Percentiles rank a stretch among this genome's conserved stretches.
Evolutionary conservation across 2,797 vertebrate species (phyloP).

Genomic region (Oryzias dopingdopingensis): DNA sequence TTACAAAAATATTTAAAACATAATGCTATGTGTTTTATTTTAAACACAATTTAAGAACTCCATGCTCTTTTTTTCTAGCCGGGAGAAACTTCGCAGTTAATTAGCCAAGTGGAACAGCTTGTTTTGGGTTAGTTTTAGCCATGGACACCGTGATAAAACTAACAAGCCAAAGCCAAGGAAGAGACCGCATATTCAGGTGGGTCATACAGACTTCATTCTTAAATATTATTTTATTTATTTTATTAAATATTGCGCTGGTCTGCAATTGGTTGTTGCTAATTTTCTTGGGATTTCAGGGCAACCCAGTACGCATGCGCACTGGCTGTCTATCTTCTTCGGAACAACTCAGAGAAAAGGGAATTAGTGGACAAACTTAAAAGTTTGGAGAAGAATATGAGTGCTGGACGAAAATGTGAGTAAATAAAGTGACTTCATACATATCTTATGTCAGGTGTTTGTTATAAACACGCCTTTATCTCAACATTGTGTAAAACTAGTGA

Average conservation of each 20-base stretch:
- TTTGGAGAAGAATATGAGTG: conserved; percentile 89
- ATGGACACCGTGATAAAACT: conserved; percentile 86
- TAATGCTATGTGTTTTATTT: too few relatives aligned
- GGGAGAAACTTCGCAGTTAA: conserved; percentile 2
- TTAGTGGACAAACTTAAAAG: conserved; percentile 83
- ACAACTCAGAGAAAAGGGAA: conserved; percentile 74
- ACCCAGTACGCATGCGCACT: conserved; percentile 91
- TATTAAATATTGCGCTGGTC: not conserved
- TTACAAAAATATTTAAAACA: not conserved
- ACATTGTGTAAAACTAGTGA: too few relatives aligned
- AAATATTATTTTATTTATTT: conserved; percentile 4
- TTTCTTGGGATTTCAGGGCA: conserved; percentile 79
- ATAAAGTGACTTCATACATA: not conserved
- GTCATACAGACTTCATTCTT: not conserved
- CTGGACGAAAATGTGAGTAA: conserved; percentile 92
- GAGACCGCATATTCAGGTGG: conserved; percentile 89
- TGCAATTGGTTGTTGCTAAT: not conserved
- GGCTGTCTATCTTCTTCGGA: conserved; percentile 84
- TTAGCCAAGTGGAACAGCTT: conserved; percentile 34
- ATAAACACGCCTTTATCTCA: not conserved
- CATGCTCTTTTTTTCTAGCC: not conserved
- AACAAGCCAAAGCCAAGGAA: conserved; percentile 86
- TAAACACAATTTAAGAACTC: too few relatives aligned
- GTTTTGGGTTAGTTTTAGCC: conserved; percentile 15
- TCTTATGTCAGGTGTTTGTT: not conserved